These are phyloP conservation scores for Spisula solida DNA, from an alignment of 2,888 invertebrate genomes.

Conservation along the genomic window DNA sequence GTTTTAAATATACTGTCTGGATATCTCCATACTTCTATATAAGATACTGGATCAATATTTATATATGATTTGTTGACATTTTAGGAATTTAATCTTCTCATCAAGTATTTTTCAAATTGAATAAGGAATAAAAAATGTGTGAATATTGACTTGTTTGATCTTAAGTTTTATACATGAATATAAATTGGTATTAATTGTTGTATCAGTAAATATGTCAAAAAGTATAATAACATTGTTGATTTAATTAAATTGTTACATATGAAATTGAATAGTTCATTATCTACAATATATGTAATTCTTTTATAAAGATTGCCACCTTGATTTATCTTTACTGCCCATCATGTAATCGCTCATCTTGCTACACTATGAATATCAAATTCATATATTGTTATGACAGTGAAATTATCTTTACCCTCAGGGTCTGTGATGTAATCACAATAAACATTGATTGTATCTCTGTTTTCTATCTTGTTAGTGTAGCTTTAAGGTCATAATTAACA, in stretches of 20 bases:
- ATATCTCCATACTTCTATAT: background rate
- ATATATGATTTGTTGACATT: slow-evolving; percentile 20
- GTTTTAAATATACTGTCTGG: background rate
- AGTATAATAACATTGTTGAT: background rate
- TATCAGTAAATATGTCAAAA: background rate
- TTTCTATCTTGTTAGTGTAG: background rate
- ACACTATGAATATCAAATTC: background rate
- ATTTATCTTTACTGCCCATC: background rate
- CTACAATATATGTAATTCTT: background rate
- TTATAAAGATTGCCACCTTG: background rate
- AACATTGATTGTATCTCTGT: background rate
- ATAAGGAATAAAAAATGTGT: background rate
- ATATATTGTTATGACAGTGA: background rate
- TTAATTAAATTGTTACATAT: background rate
- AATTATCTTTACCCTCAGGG: background rate
- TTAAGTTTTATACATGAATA: background rate
- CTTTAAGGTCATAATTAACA: background rate
- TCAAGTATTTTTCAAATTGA: slow-evolving; percentile 1
- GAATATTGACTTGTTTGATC: background rate
- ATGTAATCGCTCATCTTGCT: background rate
- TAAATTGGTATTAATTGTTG: background rate
- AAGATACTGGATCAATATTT: slow-evolving; percentile 21
- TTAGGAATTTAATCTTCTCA: slow-evolving; percentile 10
- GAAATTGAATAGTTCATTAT: background rate
- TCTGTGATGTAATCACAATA: background rate